Evolutionary conservation across 2,797 vertebrate species (phyloP).

Genomic region (Leptodactylus fallax): DNA sequence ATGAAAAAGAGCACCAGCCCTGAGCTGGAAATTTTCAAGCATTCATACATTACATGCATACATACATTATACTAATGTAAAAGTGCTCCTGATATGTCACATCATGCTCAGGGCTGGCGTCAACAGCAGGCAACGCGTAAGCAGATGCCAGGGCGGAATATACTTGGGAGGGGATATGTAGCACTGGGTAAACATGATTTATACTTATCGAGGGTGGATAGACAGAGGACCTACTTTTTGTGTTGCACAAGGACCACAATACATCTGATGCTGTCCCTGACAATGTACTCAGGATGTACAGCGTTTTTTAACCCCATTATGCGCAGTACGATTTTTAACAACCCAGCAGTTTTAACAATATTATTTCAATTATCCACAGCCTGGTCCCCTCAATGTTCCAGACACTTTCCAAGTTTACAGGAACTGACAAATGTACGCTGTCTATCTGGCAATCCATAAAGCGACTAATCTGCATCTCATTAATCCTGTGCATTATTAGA

Average conservation of each 20-base stretch:
- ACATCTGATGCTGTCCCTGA: no score
- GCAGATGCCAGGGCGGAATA: no score
- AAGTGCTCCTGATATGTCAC: no score
- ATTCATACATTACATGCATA: no score
- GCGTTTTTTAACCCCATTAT: neutral
- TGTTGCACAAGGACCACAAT: neutral
- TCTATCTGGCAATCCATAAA: conserved; percentile 11
- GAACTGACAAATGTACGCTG: neutral
- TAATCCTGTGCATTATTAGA: conserved; percentile 7
- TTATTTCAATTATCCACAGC: neutral
- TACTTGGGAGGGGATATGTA: no score
- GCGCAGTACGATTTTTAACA: neutral
- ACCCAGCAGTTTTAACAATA: neutral
- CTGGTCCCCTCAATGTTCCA: neutral
- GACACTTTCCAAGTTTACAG: neutral
- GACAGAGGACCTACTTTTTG: neutral
- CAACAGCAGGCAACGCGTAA: no score
- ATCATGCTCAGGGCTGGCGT: no score
- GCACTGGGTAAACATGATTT: neutral
- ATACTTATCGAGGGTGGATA: neutral
- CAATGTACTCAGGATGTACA: no score
- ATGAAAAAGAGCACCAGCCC: no score
- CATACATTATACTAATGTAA: no score
- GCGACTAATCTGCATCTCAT: neutral
- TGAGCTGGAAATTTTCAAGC: no score